These are phyloP conservation scores for Pomatostomus ruficeps DNA, from an alignment of 2,113 vertebrate genomes.

Conservation along the genomic window DNA sequence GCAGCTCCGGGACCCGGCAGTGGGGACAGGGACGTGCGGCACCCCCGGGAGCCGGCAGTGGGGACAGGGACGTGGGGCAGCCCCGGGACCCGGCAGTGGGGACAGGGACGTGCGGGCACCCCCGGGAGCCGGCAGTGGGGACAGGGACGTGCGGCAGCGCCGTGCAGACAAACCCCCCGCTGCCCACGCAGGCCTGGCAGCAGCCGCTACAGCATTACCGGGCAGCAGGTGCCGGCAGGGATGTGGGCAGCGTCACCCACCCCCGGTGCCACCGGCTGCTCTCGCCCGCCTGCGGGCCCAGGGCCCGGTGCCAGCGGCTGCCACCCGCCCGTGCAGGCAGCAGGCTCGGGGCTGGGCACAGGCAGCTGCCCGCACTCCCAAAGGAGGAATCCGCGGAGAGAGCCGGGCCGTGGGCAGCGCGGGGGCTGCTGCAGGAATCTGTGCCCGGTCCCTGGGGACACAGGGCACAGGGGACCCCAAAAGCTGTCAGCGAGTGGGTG, in stretches of 20 bases:
- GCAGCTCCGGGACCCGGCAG: rapidly evolving
- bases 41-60: background rate
- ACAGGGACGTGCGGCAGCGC: no score
- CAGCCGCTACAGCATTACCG: background rate
- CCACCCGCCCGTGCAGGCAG: background rate
- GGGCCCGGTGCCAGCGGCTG: background rate
- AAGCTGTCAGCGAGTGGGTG: rapidly evolving
- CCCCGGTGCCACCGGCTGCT: background rate
- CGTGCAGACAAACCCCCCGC: background rate
- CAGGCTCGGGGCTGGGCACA: background rate
- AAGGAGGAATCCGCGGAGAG: background rate
- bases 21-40: background rate
- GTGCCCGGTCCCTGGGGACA: background rate
- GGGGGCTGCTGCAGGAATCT: background rate
- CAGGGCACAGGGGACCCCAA: background rate
- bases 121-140: no score
- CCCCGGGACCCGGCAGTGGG: rapidly evolving
- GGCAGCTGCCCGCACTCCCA: background rate
- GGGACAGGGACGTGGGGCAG: no score
- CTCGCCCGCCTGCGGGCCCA: background rate
- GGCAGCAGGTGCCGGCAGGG: constrained; percentile 24
- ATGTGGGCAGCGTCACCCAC: background rate
- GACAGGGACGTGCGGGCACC: background rate
- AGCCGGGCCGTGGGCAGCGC: background rate
- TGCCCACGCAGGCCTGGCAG: background rate